Base-by-base conservation (phyloP, 2,797 vertebrate species). In the Anabas testudineus region DNA sequence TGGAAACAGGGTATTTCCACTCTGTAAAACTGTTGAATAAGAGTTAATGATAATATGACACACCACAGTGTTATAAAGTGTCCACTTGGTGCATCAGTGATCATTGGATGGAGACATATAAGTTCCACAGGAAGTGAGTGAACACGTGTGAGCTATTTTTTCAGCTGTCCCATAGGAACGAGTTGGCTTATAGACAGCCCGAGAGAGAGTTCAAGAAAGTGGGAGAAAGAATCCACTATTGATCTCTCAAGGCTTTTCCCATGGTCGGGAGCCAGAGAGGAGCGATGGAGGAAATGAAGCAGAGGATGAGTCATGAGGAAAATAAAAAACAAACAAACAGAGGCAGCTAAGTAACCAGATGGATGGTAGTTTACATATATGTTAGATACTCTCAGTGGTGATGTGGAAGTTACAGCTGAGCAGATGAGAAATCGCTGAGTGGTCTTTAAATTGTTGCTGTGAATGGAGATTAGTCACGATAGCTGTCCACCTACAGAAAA, bases 231-330 rank as follows among this genome's bases (percentile, higher is more conserved):
- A 66, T 81, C 66, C 80, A 82, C 83, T 80, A 86, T 89, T 89
- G 90, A 91, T 91, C 87, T 88, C 83, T 61, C 19, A 76, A 80
- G 81, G 77, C 71, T 89, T 88, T 93, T 92, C 92, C 90, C 91
- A 93, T 91, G 90, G 84, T 74, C 55, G 2, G 58, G 34, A 63
- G 76, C 84, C 81, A 88, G 66, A 41, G 78, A 80, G 71, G 79
- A 84, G 83, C 74, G 81, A 76, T 39, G 72, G 76, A 87, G 88
- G 88, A 88, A 87, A 71, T 83, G 86, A 85, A 83, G 65, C 43
- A 76, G 74, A 83, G 76, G 81, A 88, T 90, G 87, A 90, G 80
- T 93, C 91, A 88, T 22, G 15, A 86, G 87, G 90, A 86, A 78
- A 86, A 88, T 78, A 56, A 43, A 85, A 90, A 85, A 81, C 58